Evolutionary conservation across 2,113 vertebrate species (phyloP), one percentile per base, ranked within the genome.

Genomic region (Mirza zaza): DNA sequence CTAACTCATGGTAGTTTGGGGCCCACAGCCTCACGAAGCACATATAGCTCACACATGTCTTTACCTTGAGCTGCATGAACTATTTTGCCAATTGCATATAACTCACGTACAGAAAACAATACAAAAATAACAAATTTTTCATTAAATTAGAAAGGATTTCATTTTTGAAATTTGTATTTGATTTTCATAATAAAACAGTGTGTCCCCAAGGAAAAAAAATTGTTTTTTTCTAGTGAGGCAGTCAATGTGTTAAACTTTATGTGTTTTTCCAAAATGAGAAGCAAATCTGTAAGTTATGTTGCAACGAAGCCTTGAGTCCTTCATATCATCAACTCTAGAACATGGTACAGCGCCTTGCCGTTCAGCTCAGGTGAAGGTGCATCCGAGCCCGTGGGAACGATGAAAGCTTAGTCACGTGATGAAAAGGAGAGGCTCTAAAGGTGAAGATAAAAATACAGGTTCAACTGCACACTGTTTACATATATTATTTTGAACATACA

Each of bases 241-340:
- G 55, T 57, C 55, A 57, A 21, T 57, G 55, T 57, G 55, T 57
- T 57, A 63, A 96, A 82, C 9, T 87, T 82, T 18, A 55, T 13
- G 25, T 76, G 45, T 59, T 96, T 90, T 97, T 96, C 39, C 34
- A 77, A 94, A 96, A 92, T 32, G 45, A 90, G 52, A 75, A 75
- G 42, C 61, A 91, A 93, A 83, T 80, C n/a, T 89, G 42, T 88
- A 97, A 94, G 68, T 90, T 21, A 50, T 57, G 86, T 65, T 9
- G 5, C 42, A 85, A 61, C 23, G 34, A 80, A 45, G n/a, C 50
- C 61, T 90, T 29, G 34, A 90, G 50, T 93, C 59, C 25, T 79
- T 86, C 67, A 21, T 55, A n/a, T 32, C 34, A 23, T 81, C 13
- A 8, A 36, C 20, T 36, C 75, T 39, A 18, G 65, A 45, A 87